Conservation (phyloP, 2,113 vertebrate species). For the Cyprinus carpio region DNA sequence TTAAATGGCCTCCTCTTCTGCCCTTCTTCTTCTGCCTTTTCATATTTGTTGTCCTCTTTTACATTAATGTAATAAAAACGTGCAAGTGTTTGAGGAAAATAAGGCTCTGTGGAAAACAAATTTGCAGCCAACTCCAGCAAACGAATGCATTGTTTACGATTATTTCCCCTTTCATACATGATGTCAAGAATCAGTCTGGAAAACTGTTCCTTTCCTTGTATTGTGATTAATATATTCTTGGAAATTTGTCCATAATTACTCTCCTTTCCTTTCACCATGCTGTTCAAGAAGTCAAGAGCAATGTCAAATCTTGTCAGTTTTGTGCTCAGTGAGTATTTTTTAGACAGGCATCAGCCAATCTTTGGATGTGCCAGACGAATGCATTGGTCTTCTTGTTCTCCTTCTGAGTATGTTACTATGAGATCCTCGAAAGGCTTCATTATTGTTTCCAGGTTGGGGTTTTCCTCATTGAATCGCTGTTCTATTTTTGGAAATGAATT, state of each 20-base stretch:
- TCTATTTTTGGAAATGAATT: background rate
- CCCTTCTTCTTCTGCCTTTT: rapidly evolving
- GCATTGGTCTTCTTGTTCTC: too few species aligned
- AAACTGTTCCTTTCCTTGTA: background rate
- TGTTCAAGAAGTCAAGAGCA: background rate
- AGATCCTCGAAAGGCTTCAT: background rate
- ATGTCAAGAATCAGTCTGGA: background rate
- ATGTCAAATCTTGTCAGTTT: background rate
- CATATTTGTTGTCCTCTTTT: background rate
- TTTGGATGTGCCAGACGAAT: too few species aligned
- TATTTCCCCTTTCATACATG: background rate
- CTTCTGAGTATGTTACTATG: too few species aligned
- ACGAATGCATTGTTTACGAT: rapidly evolving
- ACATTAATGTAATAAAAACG: background rate
- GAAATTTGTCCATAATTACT: background rate
- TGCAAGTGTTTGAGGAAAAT: background rate
- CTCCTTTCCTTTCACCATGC: background rate
- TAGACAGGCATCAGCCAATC: background rate
- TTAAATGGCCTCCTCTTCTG: background rate
- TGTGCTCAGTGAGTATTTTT: background rate
- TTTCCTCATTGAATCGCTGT: background rate
- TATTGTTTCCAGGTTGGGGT: background rate
- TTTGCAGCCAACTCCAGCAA: background rate
- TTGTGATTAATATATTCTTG: background rate
- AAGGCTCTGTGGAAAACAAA: background rate